Evolutionary conservation across 92 coral and sea anemone species (phyloP), one percentile per base, ranked within the genome.

Genomic region (Desmophyllum pertusum): DNA sequence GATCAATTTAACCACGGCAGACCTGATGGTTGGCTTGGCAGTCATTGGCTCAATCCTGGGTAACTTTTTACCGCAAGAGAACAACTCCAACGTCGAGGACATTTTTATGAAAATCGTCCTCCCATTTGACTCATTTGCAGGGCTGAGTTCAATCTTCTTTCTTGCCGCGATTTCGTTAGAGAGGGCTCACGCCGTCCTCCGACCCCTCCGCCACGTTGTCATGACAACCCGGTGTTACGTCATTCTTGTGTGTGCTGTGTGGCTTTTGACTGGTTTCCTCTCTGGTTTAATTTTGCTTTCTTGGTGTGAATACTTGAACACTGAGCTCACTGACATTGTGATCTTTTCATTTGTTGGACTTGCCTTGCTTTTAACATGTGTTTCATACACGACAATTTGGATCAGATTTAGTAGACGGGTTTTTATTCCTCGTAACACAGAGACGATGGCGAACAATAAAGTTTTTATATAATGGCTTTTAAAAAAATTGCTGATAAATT

Each of bases 141-240:
- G 70, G 21, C 14, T 59, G 33, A 36, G 69, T 19, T 77, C 70
- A 4, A 55, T 77, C 31, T 36, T 53, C 51, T 57, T 77, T 29
- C 70, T 77, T 25, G 35, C 80, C 31, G 80, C 80, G 31, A 76
- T 76, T 76, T 52, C 80, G 5, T 10, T 31, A 27, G 80, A 76
- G 50, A 76, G 40, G 51, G 40, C 36, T 4, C 53, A 77, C 81
- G 43, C 69, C 70, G 1, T 77, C 14, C 36, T 39, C 4, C 51
- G 68, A 21, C 81, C 50, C 5, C 37, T 77, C 10, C 70, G 70
- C 50, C 81, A 77, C 37, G 81, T 77, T 39, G 18, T 25, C 81
- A 59, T 29, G 50, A 37, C 81, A 77, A 77, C 81, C 2, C 37
- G 36, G 17, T 53, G 6, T 52, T 77, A 77, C 70, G 70, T 77